A percentile compares a stretch with the other conserved stretches of the same genome.
phyloP scores from a whole-genome alignment of 2,888 invertebrate genomes.

The Seira ritae region DNA sequence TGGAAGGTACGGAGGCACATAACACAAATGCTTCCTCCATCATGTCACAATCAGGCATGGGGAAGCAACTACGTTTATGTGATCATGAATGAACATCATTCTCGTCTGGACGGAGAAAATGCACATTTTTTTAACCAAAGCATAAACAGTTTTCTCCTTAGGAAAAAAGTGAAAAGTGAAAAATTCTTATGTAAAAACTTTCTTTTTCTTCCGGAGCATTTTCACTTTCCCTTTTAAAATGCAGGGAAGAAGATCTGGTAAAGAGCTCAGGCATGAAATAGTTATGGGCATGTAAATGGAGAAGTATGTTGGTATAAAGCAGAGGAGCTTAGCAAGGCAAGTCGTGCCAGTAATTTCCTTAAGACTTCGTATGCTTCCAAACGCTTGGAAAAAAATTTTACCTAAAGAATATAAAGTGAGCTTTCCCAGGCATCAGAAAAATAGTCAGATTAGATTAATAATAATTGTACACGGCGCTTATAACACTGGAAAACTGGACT shows the following conservation, averaged over 20 bases:
- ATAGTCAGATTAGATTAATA: slow-evolving; percentile 13
- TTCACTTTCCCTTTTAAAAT: neutral
- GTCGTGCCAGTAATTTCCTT: neutral
- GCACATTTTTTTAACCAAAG: slow-evolving; percentile 20
- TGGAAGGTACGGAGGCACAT: neutral
- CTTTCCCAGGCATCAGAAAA: neutral
- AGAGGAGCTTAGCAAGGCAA: neutral
- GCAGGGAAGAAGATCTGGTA: neutral
- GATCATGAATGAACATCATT: slow-evolving; percentile 8
- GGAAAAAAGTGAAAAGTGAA: neutral
- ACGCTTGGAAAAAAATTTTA: neutral
- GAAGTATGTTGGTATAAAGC: slow-evolving; percentile 1
- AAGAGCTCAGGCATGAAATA: slow-evolving; percentile 11
- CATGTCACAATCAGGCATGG: slow-evolving; percentile 51
- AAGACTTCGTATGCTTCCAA: neutral
- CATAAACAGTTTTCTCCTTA: neutral
- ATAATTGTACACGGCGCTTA: slow-evolving; percentile 1
- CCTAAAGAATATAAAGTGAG: too few species aligned
- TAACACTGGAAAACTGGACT: neutral
- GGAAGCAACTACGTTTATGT: slow-evolving; percentile 1
- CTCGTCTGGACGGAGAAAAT: neutral
- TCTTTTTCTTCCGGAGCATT: neutral
- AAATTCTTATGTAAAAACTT: slow-evolving; percentile 1
- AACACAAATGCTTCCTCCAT: slow-evolving; percentile 10
- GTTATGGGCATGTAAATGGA: slow-evolving; percentile 9